Conservation (phyloP, 2,888 invertebrate species). For the Glaucopsyche alexis region DNA sequence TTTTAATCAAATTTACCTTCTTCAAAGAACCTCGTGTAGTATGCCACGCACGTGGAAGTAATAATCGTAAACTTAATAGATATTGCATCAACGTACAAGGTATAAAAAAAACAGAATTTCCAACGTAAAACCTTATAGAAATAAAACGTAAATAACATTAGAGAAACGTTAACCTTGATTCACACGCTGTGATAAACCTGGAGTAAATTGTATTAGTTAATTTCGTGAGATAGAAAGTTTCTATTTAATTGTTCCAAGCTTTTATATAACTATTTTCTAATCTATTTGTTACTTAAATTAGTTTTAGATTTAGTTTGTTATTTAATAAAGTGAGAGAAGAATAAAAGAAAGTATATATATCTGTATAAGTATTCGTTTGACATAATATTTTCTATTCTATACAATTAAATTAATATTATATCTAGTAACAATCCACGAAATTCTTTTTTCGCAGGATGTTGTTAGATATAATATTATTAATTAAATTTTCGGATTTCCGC, state of each 20-base stretch:
- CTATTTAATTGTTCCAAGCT: background rate
- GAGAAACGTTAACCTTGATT: conserved; percentile 1
- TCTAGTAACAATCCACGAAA: too few species aligned
- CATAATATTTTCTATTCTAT: too few species aligned
- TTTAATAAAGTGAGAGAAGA: too few species aligned
- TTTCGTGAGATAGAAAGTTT: background rate
- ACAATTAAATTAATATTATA: too few species aligned
- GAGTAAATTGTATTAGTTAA: conserved; percentile 9
- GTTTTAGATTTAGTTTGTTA: background rate
- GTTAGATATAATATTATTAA: too few species aligned
- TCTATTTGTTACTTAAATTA: background rate
- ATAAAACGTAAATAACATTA: conserved; percentile 11
- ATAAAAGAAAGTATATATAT: background rate
- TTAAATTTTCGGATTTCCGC: too few species aligned
- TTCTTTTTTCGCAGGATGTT: too few species aligned
- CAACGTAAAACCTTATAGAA: background rate
- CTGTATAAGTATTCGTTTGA: too few species aligned
- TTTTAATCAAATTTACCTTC: background rate
- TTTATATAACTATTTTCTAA: background rate
- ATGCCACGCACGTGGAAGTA: background rate
- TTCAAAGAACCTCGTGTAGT: background rate
- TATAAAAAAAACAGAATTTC: background rate
- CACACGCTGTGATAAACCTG: background rate
- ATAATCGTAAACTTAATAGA: conserved; percentile 2
- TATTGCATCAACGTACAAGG: background rate